phyloP scores from a whole-genome alignment of 2,797 vertebrate species.

The Falco naumanni region DNA sequence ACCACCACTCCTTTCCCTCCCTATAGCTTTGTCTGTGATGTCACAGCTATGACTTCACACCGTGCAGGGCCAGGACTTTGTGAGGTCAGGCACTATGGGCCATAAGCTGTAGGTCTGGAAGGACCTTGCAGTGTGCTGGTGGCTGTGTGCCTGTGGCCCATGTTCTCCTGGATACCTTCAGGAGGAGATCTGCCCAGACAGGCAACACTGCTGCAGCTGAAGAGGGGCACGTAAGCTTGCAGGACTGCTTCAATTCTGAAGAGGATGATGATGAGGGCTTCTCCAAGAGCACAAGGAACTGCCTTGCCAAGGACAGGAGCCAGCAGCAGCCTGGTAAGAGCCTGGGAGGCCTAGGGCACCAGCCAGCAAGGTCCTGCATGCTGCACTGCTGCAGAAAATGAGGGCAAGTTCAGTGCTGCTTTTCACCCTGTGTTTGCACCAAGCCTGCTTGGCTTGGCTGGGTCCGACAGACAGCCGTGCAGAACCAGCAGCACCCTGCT shows the following conservation, averaged over 20 bases:
- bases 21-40: too few relatives aligned
- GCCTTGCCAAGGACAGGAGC: not conserved
- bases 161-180: fast-evolving
- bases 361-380: fast-evolving
- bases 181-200: not conserved
- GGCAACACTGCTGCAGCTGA: not conserved
- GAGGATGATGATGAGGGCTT: not conserved
- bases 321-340: not conserved
- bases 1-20: not conserved
- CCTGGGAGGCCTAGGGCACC: not conserved
- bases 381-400: not conserved
- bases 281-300: not conserved
- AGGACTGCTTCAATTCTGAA: not conserved
- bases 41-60: not conserved
- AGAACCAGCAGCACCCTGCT: not conserved
- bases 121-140: not conserved
- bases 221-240: not conserved
- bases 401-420: not conserved
- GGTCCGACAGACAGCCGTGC: not conserved
- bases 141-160: not conserved
- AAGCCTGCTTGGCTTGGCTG: not conserved
- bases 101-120: too few relatives aligned
- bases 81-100: not conserved
- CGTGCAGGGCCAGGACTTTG: too few relatives aligned
- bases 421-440: not conserved